Percentiles rank a stretch among this genome's conserved stretches.
These are phyloP conservation scores for Pegea sp. DNA, from an alignment of 23 tunicate species.

Conservation along the genomic window DNA sequence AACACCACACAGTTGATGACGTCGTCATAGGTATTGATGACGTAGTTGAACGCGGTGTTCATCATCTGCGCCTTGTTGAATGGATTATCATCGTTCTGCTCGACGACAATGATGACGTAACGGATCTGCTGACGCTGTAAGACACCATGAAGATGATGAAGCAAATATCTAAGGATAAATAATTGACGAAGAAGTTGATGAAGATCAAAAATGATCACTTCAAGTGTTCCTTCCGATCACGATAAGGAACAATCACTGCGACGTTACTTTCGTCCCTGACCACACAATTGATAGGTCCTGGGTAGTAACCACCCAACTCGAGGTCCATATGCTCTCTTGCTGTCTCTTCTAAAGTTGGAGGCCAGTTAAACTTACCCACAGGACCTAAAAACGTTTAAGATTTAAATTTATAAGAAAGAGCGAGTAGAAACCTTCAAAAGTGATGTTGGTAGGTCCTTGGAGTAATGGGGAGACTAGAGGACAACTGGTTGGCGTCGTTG, in stretches of 20 bases:
- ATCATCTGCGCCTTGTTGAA: constrained; percentile 12
- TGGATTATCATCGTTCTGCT: constrained; percentile 7
- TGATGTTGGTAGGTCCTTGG: too few relatives aligned
- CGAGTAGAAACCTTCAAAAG: too few relatives aligned
- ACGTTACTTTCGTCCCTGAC: neutral
- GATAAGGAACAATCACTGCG: constrained; percentile 13
- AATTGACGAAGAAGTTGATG: too few relatives aligned
- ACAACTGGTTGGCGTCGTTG: too few relatives aligned
- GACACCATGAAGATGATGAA: constrained; percentile 6
- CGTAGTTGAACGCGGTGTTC: constrained; percentile 11
- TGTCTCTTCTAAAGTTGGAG: constrained; percentile 20
- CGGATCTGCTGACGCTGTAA: constrained; percentile 9
- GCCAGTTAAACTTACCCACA: too few relatives aligned
- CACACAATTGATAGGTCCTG: constrained; percentile 4
- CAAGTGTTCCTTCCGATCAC: constrained; percentile 7
- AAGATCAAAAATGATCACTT: neutral
- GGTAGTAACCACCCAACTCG: constrained; percentile 9
- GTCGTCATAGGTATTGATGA: neutral
- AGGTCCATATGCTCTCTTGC: constrained; percentile 11
- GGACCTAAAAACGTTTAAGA: too few relatives aligned
- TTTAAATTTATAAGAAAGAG: too few relatives aligned
- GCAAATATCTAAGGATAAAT: constrained; percentile 9
- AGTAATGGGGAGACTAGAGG: too few relatives aligned
- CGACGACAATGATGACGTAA: constrained; percentile 7
- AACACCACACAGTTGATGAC: constrained; percentile 5